These are phyloP conservation scores for Aleiodes alternator DNA, from an alignment of 2,888 invertebrate genomes.

Conservation along the genomic window DNA sequence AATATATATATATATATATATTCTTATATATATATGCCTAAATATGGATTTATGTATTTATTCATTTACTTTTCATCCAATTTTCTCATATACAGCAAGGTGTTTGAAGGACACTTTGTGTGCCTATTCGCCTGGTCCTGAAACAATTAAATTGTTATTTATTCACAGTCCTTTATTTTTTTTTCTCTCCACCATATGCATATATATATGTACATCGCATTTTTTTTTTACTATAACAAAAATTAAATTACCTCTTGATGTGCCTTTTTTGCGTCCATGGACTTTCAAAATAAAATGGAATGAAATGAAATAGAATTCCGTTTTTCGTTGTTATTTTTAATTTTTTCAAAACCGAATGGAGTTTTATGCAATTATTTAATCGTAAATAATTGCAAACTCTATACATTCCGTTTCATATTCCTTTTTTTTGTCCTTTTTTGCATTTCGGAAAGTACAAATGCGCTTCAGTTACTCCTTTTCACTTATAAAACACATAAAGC, in stretches of 20 bases:
- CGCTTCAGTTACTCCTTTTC: no score
- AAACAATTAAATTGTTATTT: constrained; percentile 68
- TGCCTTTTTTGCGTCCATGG: constrained; percentile 51
- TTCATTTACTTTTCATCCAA: constrained; percentile 13
- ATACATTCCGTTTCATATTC: no score
- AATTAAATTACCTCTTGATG: constrained; percentile 54
- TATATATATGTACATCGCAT: constrained; percentile 59
- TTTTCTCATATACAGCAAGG: constrained; percentile 27
- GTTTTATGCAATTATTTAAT: no score
- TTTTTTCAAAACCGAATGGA: constrained; percentile 20
- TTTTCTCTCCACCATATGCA: constrained; percentile 68
- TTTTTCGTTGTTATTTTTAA: constrained; percentile 51
- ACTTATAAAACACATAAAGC: no score
- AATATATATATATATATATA: not conserved
- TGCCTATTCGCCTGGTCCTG: constrained; percentile 2
- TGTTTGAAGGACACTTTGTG: not conserved
- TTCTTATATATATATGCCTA: not conserved
- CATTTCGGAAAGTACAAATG: constrained; percentile 45
- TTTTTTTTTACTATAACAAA: constrained; percentile 53
- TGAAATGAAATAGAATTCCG: constrained; percentile 23
- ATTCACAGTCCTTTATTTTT: constrained; percentile 67
- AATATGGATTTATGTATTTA: constrained; percentile 1
- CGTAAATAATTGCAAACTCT: no score
- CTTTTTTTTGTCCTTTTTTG: constrained; percentile 24
- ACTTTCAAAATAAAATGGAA: constrained; percentile 25